Conservation (phyloP, 2,113 vertebrate species). For the Columba livia region DNA sequence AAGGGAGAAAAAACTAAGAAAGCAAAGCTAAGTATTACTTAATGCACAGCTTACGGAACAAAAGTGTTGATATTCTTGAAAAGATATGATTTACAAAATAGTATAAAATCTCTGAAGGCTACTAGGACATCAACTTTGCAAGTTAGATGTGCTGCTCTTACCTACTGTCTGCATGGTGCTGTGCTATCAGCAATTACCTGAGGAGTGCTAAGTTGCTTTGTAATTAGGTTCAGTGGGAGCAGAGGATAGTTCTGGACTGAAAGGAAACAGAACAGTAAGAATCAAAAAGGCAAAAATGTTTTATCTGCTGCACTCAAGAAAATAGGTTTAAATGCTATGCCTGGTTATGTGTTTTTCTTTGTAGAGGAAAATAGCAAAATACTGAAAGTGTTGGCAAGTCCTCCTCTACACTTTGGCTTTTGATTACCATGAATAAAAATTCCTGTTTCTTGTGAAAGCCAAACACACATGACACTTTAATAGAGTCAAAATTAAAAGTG, state of each 20-base stretch:
- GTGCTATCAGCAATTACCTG: neutral
- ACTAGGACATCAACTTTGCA: neutral
- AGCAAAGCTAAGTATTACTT: neutral
- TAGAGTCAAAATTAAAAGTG: neutral
- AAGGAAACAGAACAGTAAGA: neutral
- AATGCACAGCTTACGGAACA: neutral
- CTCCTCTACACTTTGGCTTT: neutral
- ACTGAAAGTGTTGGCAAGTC: neutral
- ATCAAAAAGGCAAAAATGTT: fast-evolving
- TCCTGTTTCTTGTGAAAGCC: neutral
- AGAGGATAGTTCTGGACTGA: neutral
- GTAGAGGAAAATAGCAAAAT: neutral
- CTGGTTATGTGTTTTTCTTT: neutral
- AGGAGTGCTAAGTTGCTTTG: neutral
- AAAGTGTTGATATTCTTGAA: neutral
- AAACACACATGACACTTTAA: neutral
- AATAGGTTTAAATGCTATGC: neutral
- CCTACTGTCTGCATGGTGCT: neutral
- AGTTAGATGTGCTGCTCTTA: neutral
- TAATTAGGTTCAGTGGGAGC: neutral
- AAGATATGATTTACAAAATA: neutral
- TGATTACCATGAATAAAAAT: neutral
- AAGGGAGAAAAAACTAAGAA: neutral
- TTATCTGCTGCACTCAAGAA: neutral
- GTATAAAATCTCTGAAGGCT: neutral